Evolutionary conservation across 2,888 invertebrate species (phyloP), one percentile per base, ranked within the genome.

Genomic region (Penaeus monodon): DNA sequence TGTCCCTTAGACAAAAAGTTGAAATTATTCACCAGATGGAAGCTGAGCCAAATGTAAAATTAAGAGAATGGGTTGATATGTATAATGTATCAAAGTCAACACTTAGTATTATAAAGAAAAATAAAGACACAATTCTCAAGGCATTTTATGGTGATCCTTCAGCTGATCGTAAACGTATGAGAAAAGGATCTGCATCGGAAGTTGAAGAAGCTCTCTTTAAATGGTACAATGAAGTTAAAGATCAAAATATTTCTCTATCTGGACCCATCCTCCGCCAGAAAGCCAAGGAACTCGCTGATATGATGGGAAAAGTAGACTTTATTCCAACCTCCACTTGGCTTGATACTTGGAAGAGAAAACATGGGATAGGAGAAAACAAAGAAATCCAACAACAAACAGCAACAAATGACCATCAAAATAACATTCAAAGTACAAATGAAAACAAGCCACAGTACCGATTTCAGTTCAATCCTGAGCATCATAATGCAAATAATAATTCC

Each of bases 11-110:
- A 82, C 82, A 82, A n/a, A 82, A 82, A 73, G 82, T 82, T 10
- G 82, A 82, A 70, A 82, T 82, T 49, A 82, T 82, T 57, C 82
- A 82, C 57, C 82, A 82, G 22, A 82, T 82, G 82, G 82, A 82
- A 73, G 66, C 82, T 27, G 73, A 82, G 38, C 82, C 82, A 29
- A 82, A 82, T 70, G 82, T 82, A 20, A 82, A 82, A 57, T 70
- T 82, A 82, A 73, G 82, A 57, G 82, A 82, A 29, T 82, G 82
- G 82, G 82, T 82, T 27, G 73, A 82, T 73, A 70, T 82, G 70
- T 82, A 82, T 73, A 82, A 82, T 73, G 82, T 82, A 57, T 82
- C 82, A 7, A 82, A 82, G 29, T 82, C 82, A 27, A 82, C 82
- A 2, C 70, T 82, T n/a, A 82, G 82, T 29, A 82, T 82, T 29